Percentiles rank a stretch among this genome's conserved stretches.
phyloP scores from a whole-genome alignment of 2,797 vertebrate species.

The Spinus pinus region DNA sequence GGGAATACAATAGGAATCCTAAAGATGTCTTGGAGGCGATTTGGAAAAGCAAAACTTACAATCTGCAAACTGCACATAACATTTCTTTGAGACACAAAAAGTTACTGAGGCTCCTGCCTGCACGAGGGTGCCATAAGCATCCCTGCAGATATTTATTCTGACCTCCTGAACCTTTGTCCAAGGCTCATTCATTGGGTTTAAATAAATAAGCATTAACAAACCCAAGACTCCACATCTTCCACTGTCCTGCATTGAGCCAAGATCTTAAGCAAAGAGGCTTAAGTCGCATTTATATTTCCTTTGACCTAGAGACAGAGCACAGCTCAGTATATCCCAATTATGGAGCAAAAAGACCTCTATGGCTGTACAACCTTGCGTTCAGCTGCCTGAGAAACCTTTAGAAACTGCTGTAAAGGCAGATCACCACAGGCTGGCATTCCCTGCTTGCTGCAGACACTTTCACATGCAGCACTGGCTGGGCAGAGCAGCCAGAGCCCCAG shows the following conservation, averaged over 20 bases:
- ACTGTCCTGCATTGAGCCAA: background rate
- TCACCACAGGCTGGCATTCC: background rate
- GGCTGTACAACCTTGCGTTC: background rate
- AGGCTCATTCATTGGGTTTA: background rate
- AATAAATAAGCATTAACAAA: constrained; percentile 40
- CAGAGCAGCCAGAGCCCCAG: background rate
- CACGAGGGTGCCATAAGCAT: background rate
- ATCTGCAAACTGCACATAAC: background rate
- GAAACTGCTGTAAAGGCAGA: background rate
- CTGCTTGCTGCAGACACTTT: background rate
- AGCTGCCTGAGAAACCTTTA: background rate
- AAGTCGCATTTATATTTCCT: constrained; percentile 8
- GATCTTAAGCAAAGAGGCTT: constrained; percentile 13
- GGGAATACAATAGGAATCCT: background rate
- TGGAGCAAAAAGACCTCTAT: background rate
- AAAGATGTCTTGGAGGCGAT: background rate
- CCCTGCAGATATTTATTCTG: background rate
- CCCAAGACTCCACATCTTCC: background rate
- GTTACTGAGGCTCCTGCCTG: background rate
- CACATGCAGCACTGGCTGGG: background rate
- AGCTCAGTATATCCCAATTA: background rate
- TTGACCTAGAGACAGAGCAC: background rate
- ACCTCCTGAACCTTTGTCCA: background rate
- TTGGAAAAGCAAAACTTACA: background rate
- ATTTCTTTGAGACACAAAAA: background rate